Evolutionary conservation across 2,888 invertebrate species (phyloP).

Genomic region (Yponomeuta plumbellus): DNA sequence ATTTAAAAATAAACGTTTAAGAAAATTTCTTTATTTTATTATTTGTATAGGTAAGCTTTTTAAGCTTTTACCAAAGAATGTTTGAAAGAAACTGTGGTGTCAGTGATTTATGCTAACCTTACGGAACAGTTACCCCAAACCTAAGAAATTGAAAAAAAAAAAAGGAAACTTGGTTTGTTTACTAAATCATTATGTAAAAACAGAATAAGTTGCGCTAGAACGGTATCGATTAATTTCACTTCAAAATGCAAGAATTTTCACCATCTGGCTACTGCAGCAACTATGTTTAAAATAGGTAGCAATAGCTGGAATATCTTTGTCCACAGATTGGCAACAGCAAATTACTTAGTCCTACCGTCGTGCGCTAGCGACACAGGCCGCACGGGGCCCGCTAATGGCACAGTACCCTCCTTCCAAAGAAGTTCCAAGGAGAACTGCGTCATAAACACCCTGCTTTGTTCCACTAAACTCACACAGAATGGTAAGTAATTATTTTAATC

Average conservation of each 20-base stretch:
- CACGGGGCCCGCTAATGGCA: slow-evolving; percentile 57
- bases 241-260: not conserved
- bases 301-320: not conserved
- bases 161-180: too few species aligned
- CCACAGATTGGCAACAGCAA: slow-evolving; percentile 67
- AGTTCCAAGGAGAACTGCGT: slow-evolving; percentile 90
- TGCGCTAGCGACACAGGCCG: slow-evolving; percentile 77
- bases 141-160: too few species aligned
- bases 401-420: slow-evolving; percentile 79
- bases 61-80: too few species aligned
- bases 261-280: not conserved
- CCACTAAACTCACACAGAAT: slow-evolving; percentile 98
- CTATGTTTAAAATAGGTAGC: not conserved
- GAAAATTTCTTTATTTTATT: too few species aligned
- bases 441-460: slow-evolving; percentile 90
- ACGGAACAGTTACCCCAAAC: too few species aligned
- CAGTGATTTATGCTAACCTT: too few species aligned
- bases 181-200: too few species aligned
- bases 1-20: too few species aligned
- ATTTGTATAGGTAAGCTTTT: too few species aligned
- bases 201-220: too few species aligned
- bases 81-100: too few species aligned
- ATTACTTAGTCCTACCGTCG: slow-evolving; percentile 80
- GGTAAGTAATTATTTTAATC: slow-evolving; percentile 64
- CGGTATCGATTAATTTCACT: not conserved